Conservation (phyloP, 2,797 vertebrate species). For the Myotis findleyi region DNA sequence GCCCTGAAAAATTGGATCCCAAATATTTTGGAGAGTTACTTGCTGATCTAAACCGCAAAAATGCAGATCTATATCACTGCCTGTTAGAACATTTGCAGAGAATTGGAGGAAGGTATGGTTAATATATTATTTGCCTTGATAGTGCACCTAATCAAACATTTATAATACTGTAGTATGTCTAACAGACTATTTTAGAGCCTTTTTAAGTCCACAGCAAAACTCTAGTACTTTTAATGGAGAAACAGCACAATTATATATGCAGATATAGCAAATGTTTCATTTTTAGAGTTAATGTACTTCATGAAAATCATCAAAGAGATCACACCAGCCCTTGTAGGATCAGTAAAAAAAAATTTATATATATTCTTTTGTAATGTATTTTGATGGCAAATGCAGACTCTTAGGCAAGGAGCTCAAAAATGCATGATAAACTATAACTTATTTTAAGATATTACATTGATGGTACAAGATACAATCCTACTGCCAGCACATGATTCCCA, state of each 20-base stretch:
- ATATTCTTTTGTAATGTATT: neutral
- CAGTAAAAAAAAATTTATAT: constrained; percentile 13
- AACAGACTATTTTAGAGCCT: neutral
- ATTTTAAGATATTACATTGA: constrained; percentile 42
- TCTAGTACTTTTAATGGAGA: constrained; percentile 17
- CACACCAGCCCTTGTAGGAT: neutral
- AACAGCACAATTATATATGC: neutral
- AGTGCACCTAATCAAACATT: constrained; percentile 32
- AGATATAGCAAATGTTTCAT: constrained; percentile 13
- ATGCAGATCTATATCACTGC: constrained; percentile 92
- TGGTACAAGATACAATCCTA: neutral
- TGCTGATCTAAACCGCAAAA: constrained; percentile 96
- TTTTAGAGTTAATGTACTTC: constrained; percentile 22
- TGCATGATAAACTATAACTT: neutral
- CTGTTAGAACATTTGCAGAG: constrained; percentile 94
- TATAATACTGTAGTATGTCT: neutral
- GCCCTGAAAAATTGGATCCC: constrained; percentile 92
- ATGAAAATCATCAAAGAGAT: constrained; percentile 21
- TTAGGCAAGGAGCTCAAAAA: constrained; percentile 35
- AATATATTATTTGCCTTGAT: neutral
- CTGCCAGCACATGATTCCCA: neutral
- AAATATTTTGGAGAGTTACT: constrained; percentile 97
- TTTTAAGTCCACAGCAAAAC: constrained; percentile 35
- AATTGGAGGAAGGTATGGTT: constrained; percentile 92
- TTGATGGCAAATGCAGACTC: constrained; percentile 14